These are phyloP conservation scores for Esperia sulphurella DNA, from an alignment of 2,888 invertebrate species.

Conservation along the genomic window DNA sequence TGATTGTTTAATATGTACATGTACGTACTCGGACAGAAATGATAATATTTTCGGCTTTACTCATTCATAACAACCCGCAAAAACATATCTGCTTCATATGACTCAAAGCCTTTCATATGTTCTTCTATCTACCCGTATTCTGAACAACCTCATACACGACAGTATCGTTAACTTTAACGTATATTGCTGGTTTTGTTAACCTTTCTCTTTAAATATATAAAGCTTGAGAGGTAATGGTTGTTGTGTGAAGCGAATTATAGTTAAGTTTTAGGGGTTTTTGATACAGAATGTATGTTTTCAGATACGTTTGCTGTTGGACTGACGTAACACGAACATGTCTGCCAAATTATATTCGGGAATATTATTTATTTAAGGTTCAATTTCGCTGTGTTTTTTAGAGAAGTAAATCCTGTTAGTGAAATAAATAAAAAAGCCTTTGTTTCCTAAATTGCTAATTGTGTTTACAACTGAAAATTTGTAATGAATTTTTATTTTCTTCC, in stretches of 20 bases:
- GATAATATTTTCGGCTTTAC: not conserved
- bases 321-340: conserved; percentile 5
- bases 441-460: no score
- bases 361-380: conserved; percentile 12
- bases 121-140: not conserved
- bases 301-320: not conserved
- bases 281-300: not conserved
- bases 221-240: not conserved
- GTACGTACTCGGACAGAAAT: no score
- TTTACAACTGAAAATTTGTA: no score
- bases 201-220: not conserved
- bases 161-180: not conserved
- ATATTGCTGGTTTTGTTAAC: not conserved
- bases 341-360: conserved; percentile 13
- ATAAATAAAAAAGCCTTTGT: no score
- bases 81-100: not conserved
- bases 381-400: not conserved
- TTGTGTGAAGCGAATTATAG: not conserved
- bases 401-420: no score
- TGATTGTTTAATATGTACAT: no score
- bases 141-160: not conserved
- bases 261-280: not conserved
- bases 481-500: no score
- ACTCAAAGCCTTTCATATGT: not conserved
- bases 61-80: not conserved